Evolutionary conservation across 2,797 vertebrate species (phyloP), one percentile per base, ranked within the genome.

Genomic region (Synanceia verrucosa): DNA sequence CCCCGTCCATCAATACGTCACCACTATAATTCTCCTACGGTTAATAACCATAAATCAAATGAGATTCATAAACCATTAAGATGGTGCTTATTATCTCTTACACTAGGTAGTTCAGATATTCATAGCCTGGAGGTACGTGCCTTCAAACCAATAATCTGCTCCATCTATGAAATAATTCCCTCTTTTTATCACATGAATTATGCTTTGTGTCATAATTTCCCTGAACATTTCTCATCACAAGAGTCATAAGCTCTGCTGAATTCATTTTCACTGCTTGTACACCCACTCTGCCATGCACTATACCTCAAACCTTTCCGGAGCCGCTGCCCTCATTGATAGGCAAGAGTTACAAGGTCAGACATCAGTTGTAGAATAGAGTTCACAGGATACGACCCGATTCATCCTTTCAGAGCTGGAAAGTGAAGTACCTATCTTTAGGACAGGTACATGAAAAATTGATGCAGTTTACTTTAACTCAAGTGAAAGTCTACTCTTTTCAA

Each of bases 51-150:
- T 92, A 91, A 92, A 92, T 93, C 91, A 89, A 76, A 87, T 79
- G 86, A 84, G 88, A 93, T 91, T 93, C 90, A 92, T 92, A 92
- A 93, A 89, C 88, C 90, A 91, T 92, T 92, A 92, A 90, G 88
- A 88, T 89, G 90, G 86, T 89, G 82, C 89, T 91, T 91, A 94
- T 93, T 91, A 93, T 91, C 90, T 88, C 88, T 88, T 83, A 78
- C 66, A 89, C 84, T 70, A 80, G 85, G 86, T 90, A 89, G 78
- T 91, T 90, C 68, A 88, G 86, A 90, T 91, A 90, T 90, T 91
- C 90, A 91, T 91, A 86, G 91, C 86, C 86, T 86, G 75, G 67
- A 90, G 88, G 85, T 88, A 78, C 48, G 71, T 12, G 60, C 76
- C 86, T 89, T 86, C 84, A 84, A 75, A 88, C 86, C 81, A 81